These are phyloP conservation scores for Liolophura sinensis DNA, from an alignment of 1,140 invertebrate genomes.

Conservation along the genomic window DNA sequence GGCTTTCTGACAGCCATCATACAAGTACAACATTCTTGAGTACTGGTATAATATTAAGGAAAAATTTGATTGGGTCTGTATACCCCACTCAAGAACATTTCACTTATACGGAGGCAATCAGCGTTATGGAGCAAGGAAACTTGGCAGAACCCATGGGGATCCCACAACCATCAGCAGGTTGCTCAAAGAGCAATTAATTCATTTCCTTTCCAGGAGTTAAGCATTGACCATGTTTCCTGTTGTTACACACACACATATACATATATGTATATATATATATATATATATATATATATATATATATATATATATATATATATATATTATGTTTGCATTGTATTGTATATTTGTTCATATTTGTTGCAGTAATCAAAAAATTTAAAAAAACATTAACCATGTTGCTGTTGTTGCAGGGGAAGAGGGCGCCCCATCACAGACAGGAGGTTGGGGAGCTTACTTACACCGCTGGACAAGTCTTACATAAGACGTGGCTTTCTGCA, in stretches of 20 bases:
- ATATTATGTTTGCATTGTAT: neutral
- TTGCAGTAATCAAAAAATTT: conserved; percentile 40
- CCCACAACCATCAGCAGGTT: no score
- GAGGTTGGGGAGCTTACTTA: conserved; percentile 44
- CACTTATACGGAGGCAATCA: no score
- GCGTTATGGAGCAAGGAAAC: no score
- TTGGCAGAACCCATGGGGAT: no score
- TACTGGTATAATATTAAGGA: no score
- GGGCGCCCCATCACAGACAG: conserved; percentile 16
- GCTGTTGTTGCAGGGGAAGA: conserved; percentile 2
- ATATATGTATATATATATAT: neutral
- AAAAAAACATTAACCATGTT: neutral
- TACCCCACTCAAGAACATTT: no score
- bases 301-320: neutral
- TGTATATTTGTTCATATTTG: conserved; percentile 5
- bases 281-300: neutral
- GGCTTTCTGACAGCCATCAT: no score
- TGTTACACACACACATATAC: neutral
- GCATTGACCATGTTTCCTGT: neutral
- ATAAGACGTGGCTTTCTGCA: conserved; percentile 6
- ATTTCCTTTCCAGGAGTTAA: neutral
- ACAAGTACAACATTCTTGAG: no score
- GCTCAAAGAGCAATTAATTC: no score
- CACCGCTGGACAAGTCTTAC: conserved; percentile 51
- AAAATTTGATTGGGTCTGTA: no score